Evolutionary conservation across 2,113 vertebrate genomes (phyloP), one percentile per base, ranked within the genome.

Genomic region (Atrichornis clamosus): DNA sequence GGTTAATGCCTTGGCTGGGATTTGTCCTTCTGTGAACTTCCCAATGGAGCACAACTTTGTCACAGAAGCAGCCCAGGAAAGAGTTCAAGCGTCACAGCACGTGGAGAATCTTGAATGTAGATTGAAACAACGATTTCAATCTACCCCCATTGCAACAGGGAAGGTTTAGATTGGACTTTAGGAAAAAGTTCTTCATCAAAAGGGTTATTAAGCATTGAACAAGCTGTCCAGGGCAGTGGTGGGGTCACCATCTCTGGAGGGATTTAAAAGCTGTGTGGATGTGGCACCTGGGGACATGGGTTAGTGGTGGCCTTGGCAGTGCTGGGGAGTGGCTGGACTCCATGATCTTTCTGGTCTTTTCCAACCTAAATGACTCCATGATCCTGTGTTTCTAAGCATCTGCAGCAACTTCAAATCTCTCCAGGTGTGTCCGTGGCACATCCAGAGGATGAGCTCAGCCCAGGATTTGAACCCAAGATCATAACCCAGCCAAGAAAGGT

Each of bases 61-160:
- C 17, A 13, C 13, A 69, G 32, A n/a, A 50, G 26, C 39, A 50
- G 26, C 39, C 74, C 76, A 84, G 84, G 47, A 10, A 46, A 15
- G 49, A 37, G 11, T 5, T 87, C 60, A 46, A 32, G 39, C 27
- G 58, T 24, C 84, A 42, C 53, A 76, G 53, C 49, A 22, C 15
- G 3, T 0, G 28, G 2, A 20, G 44, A 69, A 44, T 24, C 59
- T 4, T 22, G 20, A 55, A 35, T 0, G 1, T 1, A 24, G 15
- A 44, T 0, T n/a, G 20, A 27, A 82, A 70, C 8, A 23, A 41
- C 7, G 39, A 76, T 56, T 64, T 35, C 84, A n/a, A 12, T 5
- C 46, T 39, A 76, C 39, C 17, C 73, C 35, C 47, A 35, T 0
- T 62, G n/a, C 60, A 63, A 37, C 60, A 30, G 60, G 47, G n/a